phyloP scores from a whole-genome alignment of 2,888 invertebrate genomes.

The Drosophila phalerata region DNA sequence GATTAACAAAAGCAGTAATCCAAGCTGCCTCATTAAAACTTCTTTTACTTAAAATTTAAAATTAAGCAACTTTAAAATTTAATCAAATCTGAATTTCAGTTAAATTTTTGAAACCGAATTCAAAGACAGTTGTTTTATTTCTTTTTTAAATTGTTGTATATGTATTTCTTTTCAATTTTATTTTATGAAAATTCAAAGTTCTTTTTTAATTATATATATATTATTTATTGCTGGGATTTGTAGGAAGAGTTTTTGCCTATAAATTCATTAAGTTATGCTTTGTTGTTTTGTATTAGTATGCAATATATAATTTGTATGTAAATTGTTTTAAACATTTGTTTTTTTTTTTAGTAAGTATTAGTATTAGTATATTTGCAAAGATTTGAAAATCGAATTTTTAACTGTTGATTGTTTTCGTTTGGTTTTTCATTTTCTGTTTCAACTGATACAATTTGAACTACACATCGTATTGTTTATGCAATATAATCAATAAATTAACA shows the following conservation, averaged over 20 bases:
- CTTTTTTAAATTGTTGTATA: conserved; percentile 31
- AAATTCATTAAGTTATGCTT: conserved; percentile 66
- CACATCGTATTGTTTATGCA: conserved; percentile 22
- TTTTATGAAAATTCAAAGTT: conserved; percentile 60
- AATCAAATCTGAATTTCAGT: background rate
- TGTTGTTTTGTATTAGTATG: conserved; percentile 34
- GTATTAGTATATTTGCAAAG: conserved; percentile 50
- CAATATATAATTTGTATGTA: conserved; percentile 58
- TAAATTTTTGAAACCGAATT: conserved; percentile 1
- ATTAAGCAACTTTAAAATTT: background rate
- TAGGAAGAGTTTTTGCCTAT: conserved; percentile 72
- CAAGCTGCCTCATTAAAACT: background rate
- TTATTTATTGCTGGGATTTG: conserved; percentile 58
- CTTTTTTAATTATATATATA: conserved; percentile 31
- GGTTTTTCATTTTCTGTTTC: conserved; percentile 10
- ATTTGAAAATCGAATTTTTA: conserved; percentile 57
- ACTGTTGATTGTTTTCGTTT: conserved; percentile 56
- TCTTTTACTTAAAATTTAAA: background rate
- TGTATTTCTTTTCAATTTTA: conserved; percentile 39
- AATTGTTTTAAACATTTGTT: conserved; percentile 35
- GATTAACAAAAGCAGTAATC: background rate
- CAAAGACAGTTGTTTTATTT: conserved; percentile 12
- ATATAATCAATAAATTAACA: conserved; percentile 49
- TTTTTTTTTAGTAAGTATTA: conserved; percentile 27
- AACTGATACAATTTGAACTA: conserved; percentile 61